Evolutionary conservation across 2,113 vertebrate genomes (phyloP).

Genomic region (Cebus imitator): DNA sequence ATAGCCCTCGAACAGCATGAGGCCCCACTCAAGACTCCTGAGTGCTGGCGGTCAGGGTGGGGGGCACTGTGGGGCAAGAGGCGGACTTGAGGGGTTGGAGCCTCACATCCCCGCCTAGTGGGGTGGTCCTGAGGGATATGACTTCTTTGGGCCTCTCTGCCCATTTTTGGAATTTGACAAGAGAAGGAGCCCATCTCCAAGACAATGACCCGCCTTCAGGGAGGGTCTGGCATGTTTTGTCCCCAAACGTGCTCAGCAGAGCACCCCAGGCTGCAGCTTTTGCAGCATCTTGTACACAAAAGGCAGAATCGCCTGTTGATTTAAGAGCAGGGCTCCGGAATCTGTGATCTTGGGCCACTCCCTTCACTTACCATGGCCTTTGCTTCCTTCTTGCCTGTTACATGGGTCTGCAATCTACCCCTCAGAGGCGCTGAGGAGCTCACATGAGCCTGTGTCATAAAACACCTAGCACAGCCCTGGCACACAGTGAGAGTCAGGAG

Average conservation of each 20-base stretch:
- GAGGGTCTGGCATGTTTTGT: not conserved
- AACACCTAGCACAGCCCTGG: not conserved
- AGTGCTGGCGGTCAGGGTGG: not conserved
- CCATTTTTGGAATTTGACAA: not conserved
- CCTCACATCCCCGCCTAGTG: not conserved
- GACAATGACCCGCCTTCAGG: not conserved
- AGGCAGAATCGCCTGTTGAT: not conserved
- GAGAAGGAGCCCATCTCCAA: not conserved
- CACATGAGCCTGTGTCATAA: not conserved
- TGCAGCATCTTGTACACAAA: not conserved
- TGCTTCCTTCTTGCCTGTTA: not conserved
- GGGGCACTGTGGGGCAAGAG: not conserved
- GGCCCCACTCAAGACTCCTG: not conserved
- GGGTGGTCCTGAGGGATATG: not conserved
- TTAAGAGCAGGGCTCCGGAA: not conserved
- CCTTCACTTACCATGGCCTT: not conserved
- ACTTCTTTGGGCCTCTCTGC: not conserved
- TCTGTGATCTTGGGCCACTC: not conserved
- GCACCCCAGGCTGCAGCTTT: not conserved
- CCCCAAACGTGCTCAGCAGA: not conserved
- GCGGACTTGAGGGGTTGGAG: not conserved
- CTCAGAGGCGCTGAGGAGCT: not conserved
- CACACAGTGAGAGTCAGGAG: not conserved
- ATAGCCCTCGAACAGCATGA: not conserved
- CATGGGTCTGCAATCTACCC: fast-evolving